Conservation (phyloP, 2,888 invertebrate species). For the Lasiommata megera region DNA sequence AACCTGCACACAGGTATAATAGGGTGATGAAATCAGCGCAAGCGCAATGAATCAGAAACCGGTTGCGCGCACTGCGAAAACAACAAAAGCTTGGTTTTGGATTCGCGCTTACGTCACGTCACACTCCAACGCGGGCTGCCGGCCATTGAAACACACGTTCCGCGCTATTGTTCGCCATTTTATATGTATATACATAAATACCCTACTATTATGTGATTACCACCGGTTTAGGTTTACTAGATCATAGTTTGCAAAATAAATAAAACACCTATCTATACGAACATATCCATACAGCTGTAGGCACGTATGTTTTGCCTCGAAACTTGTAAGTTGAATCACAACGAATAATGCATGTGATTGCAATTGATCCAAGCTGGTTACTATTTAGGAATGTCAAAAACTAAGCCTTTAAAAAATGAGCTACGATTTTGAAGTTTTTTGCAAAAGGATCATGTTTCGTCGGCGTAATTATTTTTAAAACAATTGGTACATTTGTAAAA, state of each 20-base stretch:
- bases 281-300: background rate
- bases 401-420: too few relatives aligned
- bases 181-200: slow-evolving; percentile 13
- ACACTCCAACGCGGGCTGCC: slow-evolving; percentile 13
- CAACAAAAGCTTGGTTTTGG: slow-evolving; percentile 21
- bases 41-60: slow-evolving; percentile 19
- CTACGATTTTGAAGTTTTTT: too few relatives aligned
- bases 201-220: too few relatives aligned
- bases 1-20: slow-evolving; percentile 1
- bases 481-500: too few relatives aligned
- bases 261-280: background rate
- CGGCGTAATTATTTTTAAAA: too few relatives aligned
- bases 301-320: background rate
- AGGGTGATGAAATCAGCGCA: slow-evolving; percentile 16
- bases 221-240: too few relatives aligned
- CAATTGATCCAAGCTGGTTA: too few relatives aligned
- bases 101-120: slow-evolving; percentile 25
- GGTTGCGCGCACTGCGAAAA: slow-evolving; percentile 8
- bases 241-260: background rate
- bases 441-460: too few relatives aligned
- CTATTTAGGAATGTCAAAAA: too few relatives aligned
- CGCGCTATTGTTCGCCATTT: slow-evolving; percentile 4
- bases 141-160: slow-evolving; percentile 9
- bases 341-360: too few relatives aligned
- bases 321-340: background rate